Base-by-base conservation (phyloP, 2,888 invertebrate genomes). In the Conops quadrifasciatus region DNA sequence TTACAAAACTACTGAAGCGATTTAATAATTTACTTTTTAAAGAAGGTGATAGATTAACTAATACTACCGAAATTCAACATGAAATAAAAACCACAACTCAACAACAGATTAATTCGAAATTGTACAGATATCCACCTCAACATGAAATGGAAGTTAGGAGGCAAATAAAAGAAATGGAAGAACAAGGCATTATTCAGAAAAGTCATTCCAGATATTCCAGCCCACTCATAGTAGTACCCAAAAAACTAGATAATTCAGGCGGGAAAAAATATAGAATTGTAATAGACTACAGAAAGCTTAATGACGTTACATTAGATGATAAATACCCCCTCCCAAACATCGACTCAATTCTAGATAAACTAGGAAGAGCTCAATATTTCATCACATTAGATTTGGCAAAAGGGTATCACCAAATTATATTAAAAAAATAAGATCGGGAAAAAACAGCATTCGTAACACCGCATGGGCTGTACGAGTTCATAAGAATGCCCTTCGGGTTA, bases 211-310 rank as follows among this genome's bases (percentile, higher is more conserved):
- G 78, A 16, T 80, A 78, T 72, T 74, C 70, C 36, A 72, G 75
- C n/a, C 78, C 78, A 16, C 68, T 81, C 24, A 78, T 77, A 76
- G 72, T 78, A 45, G 80, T 78, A 21, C 76, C 77, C 19, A 80
- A 78, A 74, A 80, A 81, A 73, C 30, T 70, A n/a, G 76, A 78
- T 70, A 72, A 71, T 28, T 67, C 65, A 16, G 63, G 59, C 24
- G 60, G 30, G 30, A 64, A 70, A 60, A 73, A 73, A 19, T 72
- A 71, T n/a, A 53, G 72, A 30, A 67, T 73, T 24, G 72, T 73
- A 24, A 72, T 72, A n/a, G 69, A 74, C 43, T 72, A 69, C n/a
- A 67, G 71, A 11, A 70, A 71, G 63, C 49, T 72, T n/a, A 75
- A 76, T 30, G 69, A 67, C 56, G 58, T 71, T 30, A 74, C 73